phyloP scores from a whole-genome alignment of 2,113 vertebrate species.

The Myotis brandtii region DNA sequence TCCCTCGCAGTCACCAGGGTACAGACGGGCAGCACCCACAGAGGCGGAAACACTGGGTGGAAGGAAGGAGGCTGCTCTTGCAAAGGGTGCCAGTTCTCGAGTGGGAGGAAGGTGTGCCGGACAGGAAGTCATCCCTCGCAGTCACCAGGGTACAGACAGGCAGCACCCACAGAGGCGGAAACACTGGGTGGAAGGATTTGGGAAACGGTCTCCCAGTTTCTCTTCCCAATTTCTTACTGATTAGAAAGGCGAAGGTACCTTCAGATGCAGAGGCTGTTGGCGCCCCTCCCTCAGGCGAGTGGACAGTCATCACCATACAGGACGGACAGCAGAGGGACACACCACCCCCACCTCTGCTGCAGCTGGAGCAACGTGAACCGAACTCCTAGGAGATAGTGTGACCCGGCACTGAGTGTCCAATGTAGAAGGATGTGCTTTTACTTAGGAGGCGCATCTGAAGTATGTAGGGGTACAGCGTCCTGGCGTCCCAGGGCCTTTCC shows the following conservation, averaged over 20 bases:
- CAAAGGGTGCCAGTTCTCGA: neutral
- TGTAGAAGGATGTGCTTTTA: neutral
- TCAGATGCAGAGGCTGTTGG: neutral
- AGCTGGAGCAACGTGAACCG: neutral
- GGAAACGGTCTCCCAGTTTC: neutral
- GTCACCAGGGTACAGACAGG: neutral
- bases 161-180: rapidly evolving
- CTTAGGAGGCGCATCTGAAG: neutral
- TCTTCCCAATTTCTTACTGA: no score
- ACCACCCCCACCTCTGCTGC: no score
- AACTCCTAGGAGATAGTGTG: neutral
- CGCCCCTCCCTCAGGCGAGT: rapidly evolving
- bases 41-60: neutral
- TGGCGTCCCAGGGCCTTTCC: neutral
- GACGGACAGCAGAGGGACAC: neutral
- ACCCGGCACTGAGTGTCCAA: neutral
- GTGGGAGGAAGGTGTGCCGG: neutral
- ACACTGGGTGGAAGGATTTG: neutral
- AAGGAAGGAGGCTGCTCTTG: neutral
- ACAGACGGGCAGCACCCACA: rapidly evolving
- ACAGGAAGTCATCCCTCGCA: neutral
- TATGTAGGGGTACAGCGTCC: neutral
- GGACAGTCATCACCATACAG: rapidly evolving
- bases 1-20: neutral
- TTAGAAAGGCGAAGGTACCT: neutral